Evolutionary conservation across 1,140 invertebrate species (phyloP), one percentile per base, ranked within the genome.

Genomic region (Brachionus rotundiformis): DNA sequence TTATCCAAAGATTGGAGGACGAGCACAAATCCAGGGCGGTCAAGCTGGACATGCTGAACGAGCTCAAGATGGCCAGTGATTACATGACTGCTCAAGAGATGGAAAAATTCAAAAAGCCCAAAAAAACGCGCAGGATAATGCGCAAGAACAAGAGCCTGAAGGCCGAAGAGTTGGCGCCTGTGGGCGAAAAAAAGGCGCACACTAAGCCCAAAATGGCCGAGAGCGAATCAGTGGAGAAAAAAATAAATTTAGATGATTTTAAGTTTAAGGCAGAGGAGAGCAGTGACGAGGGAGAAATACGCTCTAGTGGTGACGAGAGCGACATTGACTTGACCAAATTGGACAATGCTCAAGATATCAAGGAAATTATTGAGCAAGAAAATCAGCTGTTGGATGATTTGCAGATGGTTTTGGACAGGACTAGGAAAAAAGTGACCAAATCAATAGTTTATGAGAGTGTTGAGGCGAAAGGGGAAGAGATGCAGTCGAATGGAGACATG

Each of bases 71-170:
- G 16, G 95, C 95, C 0, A 92, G 92, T 7, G 95, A 98, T 87
- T 98, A 96, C 88, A 93, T 93, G 83, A 94, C 93, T 81, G 90
- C 92, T 82, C 90, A 92, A 81, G 95, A 97, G 89, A 89, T 95
- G 86, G 90, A 93, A 41, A 90, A 92, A 86, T 95, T 99, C 87
- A 98, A 97, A 86, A 98, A 98, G 88, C 90, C 93, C 31, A 98
- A 95, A 86, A 96, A 94, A 89, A 91, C 93, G 83, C 87, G 88
- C 31, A 87, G 86, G 83, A 86, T 87, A 83, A 82, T 90, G 27
- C 84, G 90, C 6, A 88, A 87, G 63, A 83, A 85, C 23, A 85
- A 86, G 63, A 65, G 13, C 2, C 10, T 81, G 16, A 81, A 81
- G 23, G 79, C 61, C 1, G 79, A 39, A 7, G 79, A 65, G 39